A percentile compares a stretch with the other conserved stretches of the same genome.
Evolutionary conservation across 2,797 vertebrate genomes (phyloP).

Genomic region (Hippopotamyrus pictus): DNA sequence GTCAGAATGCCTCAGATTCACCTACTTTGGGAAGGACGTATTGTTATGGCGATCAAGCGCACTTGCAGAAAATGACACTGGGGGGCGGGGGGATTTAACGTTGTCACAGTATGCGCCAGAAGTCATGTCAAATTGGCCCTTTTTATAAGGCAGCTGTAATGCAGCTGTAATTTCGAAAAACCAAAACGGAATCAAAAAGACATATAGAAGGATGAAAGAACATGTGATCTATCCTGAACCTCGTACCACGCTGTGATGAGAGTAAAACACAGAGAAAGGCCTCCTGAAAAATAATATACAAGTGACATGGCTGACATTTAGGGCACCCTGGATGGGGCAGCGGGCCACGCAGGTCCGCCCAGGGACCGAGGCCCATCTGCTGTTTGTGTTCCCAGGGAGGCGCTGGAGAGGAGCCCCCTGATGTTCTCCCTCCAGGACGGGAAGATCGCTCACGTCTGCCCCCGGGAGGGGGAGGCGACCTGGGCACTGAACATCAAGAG

Average conservation of each 20-base stretch:
- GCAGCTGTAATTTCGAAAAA: neutral
- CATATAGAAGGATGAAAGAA: neutral
- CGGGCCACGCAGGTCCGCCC: neutral
- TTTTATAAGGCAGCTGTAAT: neutral
- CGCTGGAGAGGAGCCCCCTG: slow-evolving; percentile 68
- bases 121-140: neutral
- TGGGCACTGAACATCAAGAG: slow-evolving; percentile 81
- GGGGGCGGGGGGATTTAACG: neutral
- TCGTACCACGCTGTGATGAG: neutral
- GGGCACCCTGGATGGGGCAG: neutral
- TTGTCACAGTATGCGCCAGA: neutral
- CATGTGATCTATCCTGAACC: neutral
- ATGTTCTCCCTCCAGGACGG: slow-evolving; percentile 69
- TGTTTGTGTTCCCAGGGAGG: slow-evolving; percentile 74
- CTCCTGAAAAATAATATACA: slow-evolving; percentile 3
- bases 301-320: neutral
- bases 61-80: neutral
- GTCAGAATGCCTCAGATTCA: neutral
- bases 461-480: slow-evolving; percentile 61
- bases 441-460: slow-evolving; percentile 73
- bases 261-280: neutral
- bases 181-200: neutral
- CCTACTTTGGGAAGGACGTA: neutral
- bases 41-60: neutral
- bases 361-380: slow-evolving; percentile 32